Conservation (phyloP, 2,797 vertebrate species). For the Knipowitschia caucasica region DNA sequence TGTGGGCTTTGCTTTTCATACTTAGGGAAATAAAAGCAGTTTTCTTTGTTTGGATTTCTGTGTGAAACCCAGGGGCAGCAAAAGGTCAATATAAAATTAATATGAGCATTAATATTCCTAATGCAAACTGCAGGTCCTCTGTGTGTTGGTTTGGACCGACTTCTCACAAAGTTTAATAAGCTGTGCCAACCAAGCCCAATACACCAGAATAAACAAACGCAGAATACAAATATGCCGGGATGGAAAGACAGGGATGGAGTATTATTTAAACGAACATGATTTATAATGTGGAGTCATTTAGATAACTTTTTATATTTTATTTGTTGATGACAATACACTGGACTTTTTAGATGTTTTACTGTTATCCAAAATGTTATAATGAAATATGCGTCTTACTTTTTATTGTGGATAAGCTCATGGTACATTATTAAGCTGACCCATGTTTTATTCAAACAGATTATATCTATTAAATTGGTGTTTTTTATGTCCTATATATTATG, state of each 20-base stretch:
- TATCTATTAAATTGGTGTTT: too few species aligned
- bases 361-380: too few species aligned
- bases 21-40: slow-evolving; percentile 66
- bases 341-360: too few species aligned
- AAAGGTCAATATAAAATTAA: slow-evolving; percentile 81
- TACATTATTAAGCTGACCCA: too few species aligned
- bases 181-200: slow-evolving; percentile 57
- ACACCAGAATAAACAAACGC: slow-evolving; percentile 10
- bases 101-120: slow-evolving; percentile 78
- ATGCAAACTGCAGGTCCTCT: slow-evolving; percentile 64
- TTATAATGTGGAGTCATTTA: too few species aligned
- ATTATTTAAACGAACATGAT: too few species aligned
- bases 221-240: background rate
- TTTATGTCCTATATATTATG: too few species aligned
- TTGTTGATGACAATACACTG: too few species aligned
- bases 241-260: background rate
- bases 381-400: too few species aligned
- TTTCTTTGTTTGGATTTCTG: slow-evolving; percentile 72
- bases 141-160: slow-evolving; percentile 66
- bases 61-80: slow-evolving; percentile 43
- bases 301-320: too few species aligned
- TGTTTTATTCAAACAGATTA: too few species aligned
- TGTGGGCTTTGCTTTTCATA: slow-evolving; percentile 26
- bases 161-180: slow-evolving; percentile 71
- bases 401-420: too few species aligned